These are phyloP conservation scores for Monodelphis domestica DNA, from an alignment of 2,797 vertebrate genomes.

Conservation along the genomic window DNA sequence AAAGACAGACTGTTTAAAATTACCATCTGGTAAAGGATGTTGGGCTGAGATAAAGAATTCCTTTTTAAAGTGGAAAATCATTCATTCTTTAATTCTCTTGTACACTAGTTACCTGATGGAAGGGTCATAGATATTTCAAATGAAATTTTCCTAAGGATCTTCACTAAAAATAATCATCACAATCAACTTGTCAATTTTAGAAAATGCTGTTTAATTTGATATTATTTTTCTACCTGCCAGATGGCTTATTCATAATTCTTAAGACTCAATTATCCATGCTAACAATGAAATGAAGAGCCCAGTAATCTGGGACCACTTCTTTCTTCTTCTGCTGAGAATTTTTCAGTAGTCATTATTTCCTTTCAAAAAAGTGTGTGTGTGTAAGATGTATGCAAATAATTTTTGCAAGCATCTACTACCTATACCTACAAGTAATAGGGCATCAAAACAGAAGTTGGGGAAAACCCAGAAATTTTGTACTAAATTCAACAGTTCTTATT, in stretches of 20 bases:
- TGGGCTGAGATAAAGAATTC: conserved; percentile 27
- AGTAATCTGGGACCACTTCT: conserved; percentile 39
- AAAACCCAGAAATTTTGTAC: conserved; percentile 19
- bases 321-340: conserved; percentile 11
- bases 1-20: conserved; percentile 26
- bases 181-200: conserved; percentile 53
- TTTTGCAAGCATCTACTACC: conserved; percentile 38
- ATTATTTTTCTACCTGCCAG: conserved; percentile 49
- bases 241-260: conserved; percentile 51
- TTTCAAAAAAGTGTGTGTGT: conserved; percentile 39
- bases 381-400: conserved; percentile 17
- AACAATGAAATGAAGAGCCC: conserved; percentile 11
- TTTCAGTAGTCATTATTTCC: conserved; percentile 32
- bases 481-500: conserved; percentile 57
- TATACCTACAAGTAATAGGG: conserved; percentile 33
- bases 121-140: conserved; percentile 56
- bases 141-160: conserved; percentile 28
- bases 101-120: conserved; percentile 44
- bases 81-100: conserved; percentile 42
- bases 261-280: conserved; percentile 49
- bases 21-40: conserved; percentile 35
- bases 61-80: conserved; percentile 47
- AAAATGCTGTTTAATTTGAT: conserved; percentile 41
- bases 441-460: conserved; percentile 13
- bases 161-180: conserved; percentile 47